Percentiles rank a stretch among this genome's conserved stretches.
These are phyloP conservation scores for Apodemia zela DNA, from an alignment of 2,888 invertebrate species.

Conservation along the genomic window DNA sequence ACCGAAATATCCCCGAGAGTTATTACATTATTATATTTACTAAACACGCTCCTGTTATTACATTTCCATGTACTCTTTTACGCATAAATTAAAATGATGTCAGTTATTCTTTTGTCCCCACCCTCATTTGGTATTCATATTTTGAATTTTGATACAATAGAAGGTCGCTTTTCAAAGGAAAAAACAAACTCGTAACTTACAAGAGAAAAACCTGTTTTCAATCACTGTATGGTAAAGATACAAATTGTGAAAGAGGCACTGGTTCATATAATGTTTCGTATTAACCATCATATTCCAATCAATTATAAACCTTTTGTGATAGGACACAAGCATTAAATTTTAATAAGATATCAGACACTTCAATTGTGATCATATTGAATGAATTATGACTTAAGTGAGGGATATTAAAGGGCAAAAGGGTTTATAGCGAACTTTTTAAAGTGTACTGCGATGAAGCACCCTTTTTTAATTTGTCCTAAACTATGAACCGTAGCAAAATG, in stretches of 20 bases:
- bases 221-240: conserved; percentile 74
- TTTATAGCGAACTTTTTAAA: conserved; percentile 76
- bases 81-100: conserved; percentile 78
- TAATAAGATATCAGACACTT: conserved; percentile 53
- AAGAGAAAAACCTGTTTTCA: conserved; percentile 74
- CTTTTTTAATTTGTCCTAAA: conserved; percentile 76
- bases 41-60: conserved; percentile 78
- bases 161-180: conserved; percentile 67
- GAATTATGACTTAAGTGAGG: conserved; percentile 80
- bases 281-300: conserved; percentile 45
- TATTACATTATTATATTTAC: conserved; percentile 79
- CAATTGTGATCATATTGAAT: conserved; percentile 79
- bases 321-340: conserved; percentile 57
- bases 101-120: conserved; percentile 77
- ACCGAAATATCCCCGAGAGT: conserved; percentile 64
- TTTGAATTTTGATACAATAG: conserved; percentile 78
- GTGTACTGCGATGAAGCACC: conserved; percentile 67
- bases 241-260: conserved; percentile 79
- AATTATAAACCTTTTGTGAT: conserved; percentile 53
- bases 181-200: conserved; percentile 58
- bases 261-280: conserved; percentile 67
- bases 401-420: conserved; percentile 76
- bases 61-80: conserved; percentile 77
- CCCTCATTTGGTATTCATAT: conserved; percentile 81
- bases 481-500: conserved; percentile 67